Percentiles rank a stretch among this genome's conserved stretches.
Conservation (phyloP, 2,888 invertebrate species). For the Pristionchus fissidentatus region DNA sequence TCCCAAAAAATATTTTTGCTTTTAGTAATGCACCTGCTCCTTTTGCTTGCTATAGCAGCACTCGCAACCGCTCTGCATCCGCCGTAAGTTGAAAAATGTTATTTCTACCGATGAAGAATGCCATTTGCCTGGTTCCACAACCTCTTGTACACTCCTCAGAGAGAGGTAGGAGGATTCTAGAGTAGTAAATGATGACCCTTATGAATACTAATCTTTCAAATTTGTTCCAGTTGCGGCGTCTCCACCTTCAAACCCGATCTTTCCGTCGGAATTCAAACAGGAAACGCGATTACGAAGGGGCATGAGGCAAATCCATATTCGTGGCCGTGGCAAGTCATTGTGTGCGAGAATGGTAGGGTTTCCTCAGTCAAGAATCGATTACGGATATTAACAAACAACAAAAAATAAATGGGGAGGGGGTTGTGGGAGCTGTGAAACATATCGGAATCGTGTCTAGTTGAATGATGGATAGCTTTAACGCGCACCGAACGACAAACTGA, state of each 20-base stretch:
- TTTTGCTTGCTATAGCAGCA: background rate
- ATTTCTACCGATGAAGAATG: background rate
- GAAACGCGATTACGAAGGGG: too few species aligned
- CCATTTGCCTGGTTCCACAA: background rate
- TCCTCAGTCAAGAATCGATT: background rate
- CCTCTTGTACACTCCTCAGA: background rate
- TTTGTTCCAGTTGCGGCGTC: background rate
- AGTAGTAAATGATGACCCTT: too few species aligned
- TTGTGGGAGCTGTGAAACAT: background rate
- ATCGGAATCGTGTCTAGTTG: background rate
- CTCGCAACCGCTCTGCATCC: background rate
- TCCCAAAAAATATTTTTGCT: too few species aligned
- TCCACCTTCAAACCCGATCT: background rate
- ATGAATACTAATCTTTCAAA: background rate
- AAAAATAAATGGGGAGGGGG: background rate
- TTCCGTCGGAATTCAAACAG: background rate
- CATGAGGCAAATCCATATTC: too few species aligned
- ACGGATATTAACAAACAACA: background rate
- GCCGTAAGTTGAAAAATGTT: background rate
- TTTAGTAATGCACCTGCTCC: too few species aligned
- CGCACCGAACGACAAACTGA: background rate
- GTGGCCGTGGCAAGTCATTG: too few species aligned
- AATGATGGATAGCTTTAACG: background rate
- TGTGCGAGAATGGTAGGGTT: too few species aligned
- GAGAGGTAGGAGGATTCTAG: too few species aligned